Base-by-base conservation (phyloP, 2,113 vertebrate species). In the Corythornis vintsioides region DNA sequence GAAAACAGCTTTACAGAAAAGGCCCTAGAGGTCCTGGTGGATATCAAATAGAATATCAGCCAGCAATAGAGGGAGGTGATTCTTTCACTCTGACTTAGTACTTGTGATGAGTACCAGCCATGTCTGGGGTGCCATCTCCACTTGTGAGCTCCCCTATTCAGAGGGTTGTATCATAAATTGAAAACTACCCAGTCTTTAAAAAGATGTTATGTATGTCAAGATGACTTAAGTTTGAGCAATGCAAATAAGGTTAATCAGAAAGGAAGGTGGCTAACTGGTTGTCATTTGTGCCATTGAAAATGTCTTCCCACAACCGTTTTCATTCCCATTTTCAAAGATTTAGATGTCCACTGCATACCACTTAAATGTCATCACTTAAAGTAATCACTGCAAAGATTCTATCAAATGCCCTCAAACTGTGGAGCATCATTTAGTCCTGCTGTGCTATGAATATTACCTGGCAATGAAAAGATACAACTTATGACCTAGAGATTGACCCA, bases 401-500 rank as follows among this genome's bases (percentile, higher is more conserved):
- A 82, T 79, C 75, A 79, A 87, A 89, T 72, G 35, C 71, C 78
- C 71, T 92, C 81, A 93, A 87, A 95, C 48, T 72, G 77, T 43
- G 56, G 87, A 91, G 35, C 61, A 56, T 65, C 50, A 61, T 95
- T 94, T 94, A 87, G 53, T 24, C 93, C 89, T 91, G 84, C 89
- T 95, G 84, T 87, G 93, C 78, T 79, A 72, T 81, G 78, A 91
- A 89, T 93, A 93, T 91, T 94, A 72, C 74, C 87, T 87, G 81
- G 45, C 84, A 93, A 92, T 90, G 84, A 81, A 90, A 96, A 71
- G 33, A 75, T 79, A 84, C 66, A 82, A 69, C 83, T 90, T 81
- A 47, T 1, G 11, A 86, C 86, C 83, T 90, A 45, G 86, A 92
- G 69, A 88, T 52, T 94, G 86, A 94, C 94, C 83, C 48, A 67